A percentile compares a stretch with the other conserved stretches of the same genome.
These are phyloP conservation scores for Fulmarus glacialis DNA, from an alignment of 2,113 vertebrate species.

Conservation along the genomic window DNA sequence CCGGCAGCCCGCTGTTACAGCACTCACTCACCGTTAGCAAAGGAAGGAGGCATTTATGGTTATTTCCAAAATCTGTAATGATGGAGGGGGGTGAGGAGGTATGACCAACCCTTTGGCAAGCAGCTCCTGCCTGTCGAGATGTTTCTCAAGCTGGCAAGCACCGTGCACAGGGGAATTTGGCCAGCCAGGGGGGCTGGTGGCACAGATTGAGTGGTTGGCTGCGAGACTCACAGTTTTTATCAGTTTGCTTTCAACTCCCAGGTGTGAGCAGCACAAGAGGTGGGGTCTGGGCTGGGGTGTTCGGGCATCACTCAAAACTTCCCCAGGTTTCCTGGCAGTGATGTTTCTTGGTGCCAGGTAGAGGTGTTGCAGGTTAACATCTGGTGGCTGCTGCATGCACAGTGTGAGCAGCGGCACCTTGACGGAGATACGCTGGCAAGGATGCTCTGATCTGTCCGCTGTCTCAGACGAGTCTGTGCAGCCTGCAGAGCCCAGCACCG, in stretches of 20 bases:
- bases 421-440: neutral
- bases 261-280: neutral
- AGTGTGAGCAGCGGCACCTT: neutral
- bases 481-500: neutral
- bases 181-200: neutral
- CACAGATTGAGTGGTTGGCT: neutral
- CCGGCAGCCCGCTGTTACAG: neutral
- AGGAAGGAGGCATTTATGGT: neutral
- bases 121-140: neutral
- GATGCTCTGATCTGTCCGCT: neutral
- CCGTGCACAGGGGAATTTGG: neutral
- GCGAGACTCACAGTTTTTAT: neutral
- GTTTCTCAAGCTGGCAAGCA: neutral
- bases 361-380: neutral
- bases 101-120: neutral
- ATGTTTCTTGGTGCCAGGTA: neutral
- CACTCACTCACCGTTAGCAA: neutral
- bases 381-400: fast-evolving
- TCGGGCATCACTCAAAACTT: neutral
- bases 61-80: neutral
- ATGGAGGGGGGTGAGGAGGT: neutral
- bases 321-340: neutral
- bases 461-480: neutral
- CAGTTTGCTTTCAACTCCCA: neutral
- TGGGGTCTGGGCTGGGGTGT: neutral